phyloP scores from a whole-genome alignment of 2,888 invertebrate genomes.

The Andrena flavipes region DNA sequence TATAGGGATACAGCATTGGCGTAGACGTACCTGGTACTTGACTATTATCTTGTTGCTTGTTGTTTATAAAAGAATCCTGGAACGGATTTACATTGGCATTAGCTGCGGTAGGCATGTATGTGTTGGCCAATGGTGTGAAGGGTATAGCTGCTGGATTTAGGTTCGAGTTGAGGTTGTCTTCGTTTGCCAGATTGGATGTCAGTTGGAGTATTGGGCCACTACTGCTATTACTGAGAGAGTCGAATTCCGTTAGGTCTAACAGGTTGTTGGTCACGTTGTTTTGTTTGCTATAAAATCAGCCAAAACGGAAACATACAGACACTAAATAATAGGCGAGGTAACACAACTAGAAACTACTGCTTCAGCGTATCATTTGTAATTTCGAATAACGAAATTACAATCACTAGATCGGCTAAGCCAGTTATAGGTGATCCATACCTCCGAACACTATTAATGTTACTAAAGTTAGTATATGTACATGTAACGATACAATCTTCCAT shows the following conservation, averaged over 20 bases:
- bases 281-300: constrained; percentile 85
- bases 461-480: constrained; percentile 39
- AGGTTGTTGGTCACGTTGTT: constrained; percentile 86
- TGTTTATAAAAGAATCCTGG: constrained; percentile 82
- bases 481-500: constrained; percentile 16
- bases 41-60: constrained; percentile 82
- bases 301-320: constrained; percentile 80
- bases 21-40: constrained; percentile 81
- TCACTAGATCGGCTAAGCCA: constrained; percentile 66
- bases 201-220: constrained; percentile 83
- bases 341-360: constrained; percentile 66
- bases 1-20: constrained; percentile 3
- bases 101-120: constrained; percentile 78
- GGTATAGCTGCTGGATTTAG: constrained; percentile 82
- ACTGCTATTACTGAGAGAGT: constrained; percentile 84
- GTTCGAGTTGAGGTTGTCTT: constrained; percentile 83
- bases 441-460: constrained; percentile 25
- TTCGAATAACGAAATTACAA: constrained; percentile 61
- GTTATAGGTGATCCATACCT: constrained; percentile 40
- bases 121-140: constrained; percentile 81
- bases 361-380: constrained; percentile 57
- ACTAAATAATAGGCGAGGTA: constrained; percentile 68
- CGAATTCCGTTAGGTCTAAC: constrained; percentile 85
- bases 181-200: constrained; percentile 81
- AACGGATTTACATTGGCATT: constrained; percentile 83